phyloP scores from a whole-genome alignment of 1,140 invertebrate species.

The Drosophila sturtevanti region DNA sequence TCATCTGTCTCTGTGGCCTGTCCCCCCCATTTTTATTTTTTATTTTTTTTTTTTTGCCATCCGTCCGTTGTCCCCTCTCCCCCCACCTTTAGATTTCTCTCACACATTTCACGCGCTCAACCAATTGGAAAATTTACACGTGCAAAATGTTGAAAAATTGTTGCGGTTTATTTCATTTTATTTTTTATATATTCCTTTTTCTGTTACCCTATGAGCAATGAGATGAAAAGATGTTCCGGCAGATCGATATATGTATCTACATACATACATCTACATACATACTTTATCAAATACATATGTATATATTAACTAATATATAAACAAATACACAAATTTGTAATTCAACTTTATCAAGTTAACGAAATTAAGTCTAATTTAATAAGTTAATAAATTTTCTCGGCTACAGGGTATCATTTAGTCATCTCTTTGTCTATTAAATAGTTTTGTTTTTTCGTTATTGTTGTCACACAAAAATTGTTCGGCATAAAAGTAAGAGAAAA shows the following conservation, averaged over 20 bases:
- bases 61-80: too few relatives aligned
- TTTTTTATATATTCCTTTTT: constrained; percentile 20
- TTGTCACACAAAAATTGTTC: constrained; percentile 57
- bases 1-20: not conserved
- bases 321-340: too few relatives aligned
- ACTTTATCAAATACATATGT: too few relatives aligned
- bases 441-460: constrained; percentile 21
- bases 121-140: constrained; percentile 82
- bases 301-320: too few relatives aligned
- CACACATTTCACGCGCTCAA: constrained; percentile 67
- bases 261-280: not conserved
- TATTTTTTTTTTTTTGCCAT: too few relatives aligned
- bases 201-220: not conserved
- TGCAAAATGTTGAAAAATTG: constrained; percentile 82
- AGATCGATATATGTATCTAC: not conserved
- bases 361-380: too few relatives aligned
- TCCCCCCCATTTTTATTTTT: not conserved
- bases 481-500: constrained; percentile 69
- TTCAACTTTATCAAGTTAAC: too few relatives aligned
- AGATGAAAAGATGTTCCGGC: not conserved
- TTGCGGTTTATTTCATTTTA: constrained; percentile 70
- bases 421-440: too few relatives aligned
- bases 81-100: constrained; percentile 15
- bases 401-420: too few relatives aligned
- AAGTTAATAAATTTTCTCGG: too few relatives aligned